phyloP scores from a whole-genome alignment of 2,888 invertebrate genomes.

The Camponotus fellah region DNA sequence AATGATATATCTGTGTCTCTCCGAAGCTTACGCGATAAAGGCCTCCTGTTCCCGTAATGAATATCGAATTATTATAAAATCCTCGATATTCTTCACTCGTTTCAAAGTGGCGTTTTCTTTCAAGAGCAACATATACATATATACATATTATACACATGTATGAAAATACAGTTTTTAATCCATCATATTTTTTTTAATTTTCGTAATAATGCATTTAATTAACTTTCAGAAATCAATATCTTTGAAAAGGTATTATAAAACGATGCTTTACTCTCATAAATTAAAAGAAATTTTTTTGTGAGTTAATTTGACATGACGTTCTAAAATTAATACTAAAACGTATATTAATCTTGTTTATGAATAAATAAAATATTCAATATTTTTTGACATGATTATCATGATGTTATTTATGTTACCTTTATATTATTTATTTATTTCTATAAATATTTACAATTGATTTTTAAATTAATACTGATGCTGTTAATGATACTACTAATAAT shows the following conservation, averaged over 20 bases:
- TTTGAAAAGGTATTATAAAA: neutral
- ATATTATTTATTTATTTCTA: neutral
- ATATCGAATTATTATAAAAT: constrained; percentile 65
- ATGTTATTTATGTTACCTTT: neutral
- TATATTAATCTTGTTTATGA: neutral
- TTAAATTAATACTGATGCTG: neutral
- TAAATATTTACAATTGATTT: neutral
- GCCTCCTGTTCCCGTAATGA: constrained; percentile 30
- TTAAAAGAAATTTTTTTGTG: neutral
- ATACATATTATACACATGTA: neutral
- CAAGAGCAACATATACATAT: neutral
- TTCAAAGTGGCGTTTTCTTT: constrained; percentile 33
- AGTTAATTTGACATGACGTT: neutral
- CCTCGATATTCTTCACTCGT: constrained; percentile 34
- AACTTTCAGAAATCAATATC: neutral
- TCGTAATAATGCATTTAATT: constrained; percentile 10
- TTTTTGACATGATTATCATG: neutral
- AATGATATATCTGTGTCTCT: constrained; percentile 21
- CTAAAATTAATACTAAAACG: neutral
- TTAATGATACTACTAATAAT: neutral
- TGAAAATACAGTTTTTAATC: neutral
- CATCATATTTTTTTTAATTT: neutral
- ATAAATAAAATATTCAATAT: neutral
- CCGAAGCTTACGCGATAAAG: constrained; percentile 18
- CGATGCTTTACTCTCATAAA: neutral